Evolutionary conservation across 37 sponge, comb jelly and placozoan species (phyloP).

Genomic region (Ianthella basta): DNA sequence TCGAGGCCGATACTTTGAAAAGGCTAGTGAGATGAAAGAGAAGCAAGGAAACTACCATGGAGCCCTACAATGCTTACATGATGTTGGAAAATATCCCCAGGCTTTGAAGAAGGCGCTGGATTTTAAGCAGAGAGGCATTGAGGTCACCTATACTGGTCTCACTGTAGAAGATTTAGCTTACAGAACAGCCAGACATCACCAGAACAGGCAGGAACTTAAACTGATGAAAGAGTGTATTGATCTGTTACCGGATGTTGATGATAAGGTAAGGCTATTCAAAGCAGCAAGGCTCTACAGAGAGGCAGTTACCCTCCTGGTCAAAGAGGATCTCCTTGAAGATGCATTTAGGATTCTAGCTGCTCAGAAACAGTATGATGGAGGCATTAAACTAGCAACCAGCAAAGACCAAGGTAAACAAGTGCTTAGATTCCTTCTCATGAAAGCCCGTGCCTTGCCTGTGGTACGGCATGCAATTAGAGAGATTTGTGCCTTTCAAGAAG

Average conservation of each 20-base stretch:
- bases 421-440: background rate
- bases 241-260: background rate
- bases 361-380: background rate
- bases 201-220: constrained; percentile 33
- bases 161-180: constrained; percentile 40
- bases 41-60: constrained; percentile 15
- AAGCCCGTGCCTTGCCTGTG: background rate
- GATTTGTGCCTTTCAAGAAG: background rate
- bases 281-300: background rate
- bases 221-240: constrained; percentile 20
- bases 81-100: background rate
- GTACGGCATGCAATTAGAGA: background rate
- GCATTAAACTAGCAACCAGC: background rate
- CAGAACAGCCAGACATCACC: constrained; percentile 55
- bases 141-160: constrained; percentile 15
- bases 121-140: constrained; percentile 24
- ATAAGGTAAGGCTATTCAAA: constrained; percentile 2
- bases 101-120: constrained; percentile 39
- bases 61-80: constrained; percentile 17
- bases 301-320: background rate
- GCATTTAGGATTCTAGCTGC: constrained; percentile 9
- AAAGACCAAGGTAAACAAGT: background rate
- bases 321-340: background rate
- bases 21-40: constrained; percentile 44
- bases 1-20: constrained; percentile 41